These are phyloP conservation scores for Montipora capitata DNA, from an alignment of 92 coral and sea anemone genomes.

Conservation along the genomic window DNA sequence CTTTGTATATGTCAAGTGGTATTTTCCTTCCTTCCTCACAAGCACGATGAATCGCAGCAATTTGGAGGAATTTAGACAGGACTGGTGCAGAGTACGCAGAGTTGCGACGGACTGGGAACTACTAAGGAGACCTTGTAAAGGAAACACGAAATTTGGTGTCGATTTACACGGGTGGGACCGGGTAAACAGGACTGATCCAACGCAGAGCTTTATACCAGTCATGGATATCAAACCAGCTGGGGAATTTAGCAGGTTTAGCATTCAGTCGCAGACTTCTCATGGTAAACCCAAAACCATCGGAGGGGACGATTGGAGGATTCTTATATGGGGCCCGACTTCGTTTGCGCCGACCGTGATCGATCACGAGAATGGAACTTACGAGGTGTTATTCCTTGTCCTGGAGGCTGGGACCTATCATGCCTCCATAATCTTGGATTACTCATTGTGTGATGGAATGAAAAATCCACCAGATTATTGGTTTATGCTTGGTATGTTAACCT, in stretches of 20 bases:
- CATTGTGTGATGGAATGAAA: conserved; percentile 86
- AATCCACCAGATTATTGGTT: conserved; percentile 94
- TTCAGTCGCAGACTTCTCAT: conserved; percentile 82
- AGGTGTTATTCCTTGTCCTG: conserved; percentile 86
- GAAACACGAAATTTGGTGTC: conserved; percentile 55
- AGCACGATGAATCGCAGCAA: conserved; percentile 81
- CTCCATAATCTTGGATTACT: conserved; percentile 78
- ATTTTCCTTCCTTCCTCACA: conserved; percentile 78
- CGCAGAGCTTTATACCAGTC: conserved; percentile 75
- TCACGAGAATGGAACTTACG: conserved; percentile 94
- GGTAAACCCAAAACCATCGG: conserved; percentile 80
- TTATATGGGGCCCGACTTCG: conserved; percentile 82
- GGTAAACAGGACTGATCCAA: conserved; percentile 76
- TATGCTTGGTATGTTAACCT: conserved; percentile 71
- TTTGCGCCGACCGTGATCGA: conserved; percentile 90
- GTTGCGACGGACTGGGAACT: conserved; percentile 81
- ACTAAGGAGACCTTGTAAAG: conserved; percentile 68
- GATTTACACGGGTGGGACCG: conserved; percentile 60
- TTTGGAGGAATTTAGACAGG: conserved; percentile 75
- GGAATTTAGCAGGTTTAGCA: conserved; percentile 85
- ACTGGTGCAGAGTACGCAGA: conserved; percentile 87
- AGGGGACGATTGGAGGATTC: conserved; percentile 92
- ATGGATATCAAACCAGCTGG: conserved; percentile 89
- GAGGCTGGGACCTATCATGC: conserved; percentile 91
- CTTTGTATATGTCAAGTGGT: conserved; percentile 79